Base-by-base conservation (phyloP, 2,888 invertebrate genomes). In the Brachyptera putata region DNA sequence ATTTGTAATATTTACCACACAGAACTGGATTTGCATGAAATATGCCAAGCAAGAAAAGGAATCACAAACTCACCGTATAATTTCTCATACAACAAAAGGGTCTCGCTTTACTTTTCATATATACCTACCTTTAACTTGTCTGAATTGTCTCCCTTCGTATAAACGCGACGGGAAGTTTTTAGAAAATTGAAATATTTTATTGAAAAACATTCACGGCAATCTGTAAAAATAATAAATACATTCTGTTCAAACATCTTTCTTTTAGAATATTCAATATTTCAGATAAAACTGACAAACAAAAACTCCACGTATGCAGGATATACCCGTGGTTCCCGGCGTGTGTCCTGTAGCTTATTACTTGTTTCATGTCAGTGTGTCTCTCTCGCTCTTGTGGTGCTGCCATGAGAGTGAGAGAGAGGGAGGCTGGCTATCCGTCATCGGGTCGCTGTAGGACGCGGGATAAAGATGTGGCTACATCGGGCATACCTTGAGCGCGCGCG, bases 1-100 rank as follows among this genome's bases (percentile, higher is more conserved):
- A 53, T 53, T 53, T 53, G 53, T 53, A 53, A 53, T 53, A 53
- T 53, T 53, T 36, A 34, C 53, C 53, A 53, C 53, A 26, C 34
- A 24, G 7, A 53, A 49, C 7, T 46, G 46, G 5, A 50, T 50
- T 50, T 50, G 50, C 53, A 36, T 53, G 53, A 36, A 34, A 16
- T 43, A 43, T 43, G n/a, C 39, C 39, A 39, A 14, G 39, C 39
- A 39, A 11, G n/a, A n/a, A n/a, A n/a, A n/a, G n/a, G n/a, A n/a
- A n/a, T n/a, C n/a, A n/a, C n/a, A n/a, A 30, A 30, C 11, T 11
- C 30, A 30, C 30, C 11, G 7, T 5, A 7, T 30, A 5, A 11
- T 11, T 30, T 30, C 30, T 30, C 30, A 30, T 7, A 30, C 30
- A n/a, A 41, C 41, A 41, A 21, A 16, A 16, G 41, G 18, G 16